A percentile compares a stretch with the other conserved stretches of the same genome.
Conservation (phyloP, 2,888 invertebrate species). For the Lasioglossum vierecki region DNA sequence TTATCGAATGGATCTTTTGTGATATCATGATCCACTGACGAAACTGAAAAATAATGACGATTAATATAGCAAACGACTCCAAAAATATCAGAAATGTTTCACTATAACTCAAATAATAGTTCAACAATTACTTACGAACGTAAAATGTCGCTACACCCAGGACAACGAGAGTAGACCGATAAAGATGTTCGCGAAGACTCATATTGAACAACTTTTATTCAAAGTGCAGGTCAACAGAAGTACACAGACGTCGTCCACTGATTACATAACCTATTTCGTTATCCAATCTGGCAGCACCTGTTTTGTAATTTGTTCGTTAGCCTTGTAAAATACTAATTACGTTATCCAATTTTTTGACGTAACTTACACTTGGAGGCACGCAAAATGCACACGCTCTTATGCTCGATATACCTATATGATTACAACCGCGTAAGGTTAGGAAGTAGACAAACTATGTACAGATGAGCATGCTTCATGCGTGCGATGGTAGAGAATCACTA, state of each 20-base stretch:
- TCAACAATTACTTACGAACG: neutral
- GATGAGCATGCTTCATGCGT: neutral
- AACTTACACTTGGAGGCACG: neutral
- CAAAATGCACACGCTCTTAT: neutral
- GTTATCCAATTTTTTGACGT: neutral
- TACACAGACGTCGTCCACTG: neutral
- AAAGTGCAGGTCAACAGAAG: neutral
- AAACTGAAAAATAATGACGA: neutral
- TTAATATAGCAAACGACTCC: neutral
- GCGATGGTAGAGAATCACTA: too few species aligned
- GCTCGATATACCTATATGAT: neutral
- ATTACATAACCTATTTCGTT: neutral
- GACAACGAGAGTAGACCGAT: accelerated
- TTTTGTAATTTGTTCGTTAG: neutral
- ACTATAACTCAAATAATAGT: neutral
- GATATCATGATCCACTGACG: neutral
- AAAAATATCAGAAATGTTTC: neutral
- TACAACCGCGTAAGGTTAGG: neutral
- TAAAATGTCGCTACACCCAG: accelerated
- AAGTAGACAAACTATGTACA: neutral
- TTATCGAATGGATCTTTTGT: neutral
- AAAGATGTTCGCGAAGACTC: accelerated
- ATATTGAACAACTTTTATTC: neutral
- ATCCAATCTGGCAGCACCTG: neutral
- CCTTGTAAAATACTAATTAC: neutral